Conservation (phyloP, 2,797 vertebrate species). For the Emydoidea blandingii region DNA sequence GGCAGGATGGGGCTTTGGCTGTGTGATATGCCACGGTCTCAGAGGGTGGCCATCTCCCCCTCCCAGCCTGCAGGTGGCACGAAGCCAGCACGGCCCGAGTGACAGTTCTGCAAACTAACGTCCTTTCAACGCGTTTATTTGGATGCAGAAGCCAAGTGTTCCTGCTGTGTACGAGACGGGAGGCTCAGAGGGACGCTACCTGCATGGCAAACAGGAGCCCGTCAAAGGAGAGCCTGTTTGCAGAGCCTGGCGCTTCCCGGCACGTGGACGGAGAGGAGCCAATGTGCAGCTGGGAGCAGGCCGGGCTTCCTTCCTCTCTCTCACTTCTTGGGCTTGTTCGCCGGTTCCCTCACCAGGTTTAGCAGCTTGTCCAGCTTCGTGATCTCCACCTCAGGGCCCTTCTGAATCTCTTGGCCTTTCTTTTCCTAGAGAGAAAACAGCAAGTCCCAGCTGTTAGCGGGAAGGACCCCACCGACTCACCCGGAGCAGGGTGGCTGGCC, state of each 20-base stretch:
- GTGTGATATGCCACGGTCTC: neutral
- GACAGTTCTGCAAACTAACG: rapidly evolving
- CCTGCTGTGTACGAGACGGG: neutral
- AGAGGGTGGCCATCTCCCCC: neutral
- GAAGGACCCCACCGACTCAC: neutral
- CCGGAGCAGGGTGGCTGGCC: neutral
- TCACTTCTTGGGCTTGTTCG: conserved; percentile 25
- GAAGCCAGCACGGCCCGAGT: neutral
- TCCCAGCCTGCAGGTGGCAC: neutral
- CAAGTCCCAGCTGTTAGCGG: neutral
- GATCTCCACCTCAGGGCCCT: conserved; percentile 89
- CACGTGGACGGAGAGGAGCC: rapidly evolving
- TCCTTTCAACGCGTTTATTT: conserved; percentile 43
- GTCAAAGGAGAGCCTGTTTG: conserved; percentile 9
- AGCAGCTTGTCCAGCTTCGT: conserved; percentile 94
- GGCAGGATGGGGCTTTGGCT: neutral
- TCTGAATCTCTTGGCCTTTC: conserved; percentile 89
- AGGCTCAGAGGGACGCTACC: neutral
- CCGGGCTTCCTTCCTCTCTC: rapidly evolving
- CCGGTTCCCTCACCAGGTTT: conserved; percentile 81
- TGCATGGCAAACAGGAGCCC: neutral
- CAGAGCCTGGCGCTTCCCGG: rapidly evolving
- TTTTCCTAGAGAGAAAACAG: conserved; percentile 83
- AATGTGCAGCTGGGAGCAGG: neutral
- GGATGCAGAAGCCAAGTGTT: neutral